Evolutionary conservation across 2,113 vertebrate genomes (phyloP), one percentile per base, ranked within the genome.

Genomic region (Podarcis raffonei): DNA sequence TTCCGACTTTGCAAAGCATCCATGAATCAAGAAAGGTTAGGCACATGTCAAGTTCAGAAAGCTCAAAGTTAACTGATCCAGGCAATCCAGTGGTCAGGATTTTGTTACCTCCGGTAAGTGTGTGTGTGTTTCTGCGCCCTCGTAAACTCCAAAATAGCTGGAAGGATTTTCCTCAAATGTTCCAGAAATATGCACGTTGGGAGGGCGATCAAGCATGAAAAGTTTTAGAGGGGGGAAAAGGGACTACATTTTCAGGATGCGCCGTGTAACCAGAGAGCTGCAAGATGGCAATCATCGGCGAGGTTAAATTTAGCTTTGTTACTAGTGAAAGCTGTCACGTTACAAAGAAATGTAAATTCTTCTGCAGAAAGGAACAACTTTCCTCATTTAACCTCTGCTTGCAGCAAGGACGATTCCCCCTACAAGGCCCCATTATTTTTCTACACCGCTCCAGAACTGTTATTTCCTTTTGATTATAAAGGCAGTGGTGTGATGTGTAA

Each of bases 371-470:
- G 71, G 53, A 91, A 35, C 5, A 78, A 89, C 84, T 48, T 89
- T 91, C 66, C 82, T 89, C 4, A 9, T 92, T 91, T 92, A 94
- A 94, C 66, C 20, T 88, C 86, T 90, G 42, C 82, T 94, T 93
- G 91, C 90, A 93, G 91, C 57, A 78, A 94, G 75, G 89, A 90
- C 27, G 6, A 8, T 53, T 93, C 86, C n/a, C 75, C 57, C 85
- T 94, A 94, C 93, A 94, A 90, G 95, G 87, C 30, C 92, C 75
- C 37, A 92, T 92, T 92, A 76, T 75, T 88, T 83, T 76, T 94
- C 77, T 86, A 20, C 39, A 5, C 22, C 85, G 57, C 5, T 91
- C 89, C 7, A 42, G 87, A 66, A 83, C 30, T 77, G 65, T 9
- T 91, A 74, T 93, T 93, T 75, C 22, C 72, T 80, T 35, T 92